Evolutionary conservation across 2,113 vertebrate genomes (phyloP).

Genomic region (Numida meleagris): DNA sequence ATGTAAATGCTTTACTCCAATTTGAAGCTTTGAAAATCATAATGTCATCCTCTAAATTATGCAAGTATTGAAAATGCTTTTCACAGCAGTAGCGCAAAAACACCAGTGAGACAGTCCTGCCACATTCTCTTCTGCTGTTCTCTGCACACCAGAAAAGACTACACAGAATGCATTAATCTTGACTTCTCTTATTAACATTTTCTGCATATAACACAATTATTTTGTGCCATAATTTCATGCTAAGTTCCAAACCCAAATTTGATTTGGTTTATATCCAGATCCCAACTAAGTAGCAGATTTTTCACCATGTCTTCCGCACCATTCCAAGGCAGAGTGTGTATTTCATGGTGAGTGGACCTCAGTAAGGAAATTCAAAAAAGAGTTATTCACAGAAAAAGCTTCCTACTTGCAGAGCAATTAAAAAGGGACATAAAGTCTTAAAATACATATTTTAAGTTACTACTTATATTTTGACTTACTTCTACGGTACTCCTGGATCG

Average conservation of each 20-base stretch:
- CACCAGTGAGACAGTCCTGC: not conserved
- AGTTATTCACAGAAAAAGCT: not conserved
- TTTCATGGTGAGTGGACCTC: not conserved
- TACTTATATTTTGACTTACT: not conserved
- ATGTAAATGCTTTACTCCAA: constrained; percentile 55
- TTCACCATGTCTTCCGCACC: not conserved
- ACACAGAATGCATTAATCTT: not conserved
- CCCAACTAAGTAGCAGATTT: not conserved
- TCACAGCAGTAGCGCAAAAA: constrained; percentile 49
- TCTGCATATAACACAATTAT: not conserved
- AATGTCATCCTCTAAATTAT: constrained; percentile 60
- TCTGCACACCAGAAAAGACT: not conserved
- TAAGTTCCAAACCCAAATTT: constrained; percentile 16
- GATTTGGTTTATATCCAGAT: not conserved
- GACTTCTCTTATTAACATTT: constrained; percentile 14
- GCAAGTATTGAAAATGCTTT: constrained; percentile 57
- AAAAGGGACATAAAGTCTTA: not conserved
- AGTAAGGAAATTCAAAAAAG: not conserved
- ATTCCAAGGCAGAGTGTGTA: not conserved
- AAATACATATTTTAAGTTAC: not conserved
- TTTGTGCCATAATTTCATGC: constrained; percentile 5
- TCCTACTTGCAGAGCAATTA: not conserved
- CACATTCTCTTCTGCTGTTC: constrained; percentile 1
- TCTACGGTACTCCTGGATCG: not conserved
- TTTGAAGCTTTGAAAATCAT: constrained; percentile 53